Percentiles rank a stretch among this genome's conserved stretches.
phyloP scores from a whole-genome alignment of 2,888 invertebrate species.

The Drosophila atroscutellata region DNA sequence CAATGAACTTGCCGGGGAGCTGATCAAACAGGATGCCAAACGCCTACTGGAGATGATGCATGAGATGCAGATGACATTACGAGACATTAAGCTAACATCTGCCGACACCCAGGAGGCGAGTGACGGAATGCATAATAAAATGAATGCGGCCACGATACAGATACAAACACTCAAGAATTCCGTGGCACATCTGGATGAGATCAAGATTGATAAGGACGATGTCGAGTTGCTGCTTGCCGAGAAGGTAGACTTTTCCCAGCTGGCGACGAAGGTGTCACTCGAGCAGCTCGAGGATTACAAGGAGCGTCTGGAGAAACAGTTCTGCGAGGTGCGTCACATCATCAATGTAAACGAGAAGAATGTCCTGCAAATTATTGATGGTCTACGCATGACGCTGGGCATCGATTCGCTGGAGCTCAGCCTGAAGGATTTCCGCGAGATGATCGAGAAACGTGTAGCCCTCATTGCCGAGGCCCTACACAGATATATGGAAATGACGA shows the following conservation, averaged over 20 bases:
- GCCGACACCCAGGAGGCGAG: constrained; percentile 52
- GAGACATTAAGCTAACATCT: constrained; percentile 53
- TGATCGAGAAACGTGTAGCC: constrained; percentile 86
- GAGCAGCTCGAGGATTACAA: constrained; percentile 89
- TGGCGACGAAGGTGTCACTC: constrained; percentile 90
- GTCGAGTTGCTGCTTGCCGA: constrained; percentile 90
- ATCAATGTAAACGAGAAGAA: constrained; percentile 77
- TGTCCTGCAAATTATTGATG: constrained; percentile 86
- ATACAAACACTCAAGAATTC: constrained; percentile 50
- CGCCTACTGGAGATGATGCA: constrained; percentile 55
- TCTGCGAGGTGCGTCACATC: constrained; percentile 73
- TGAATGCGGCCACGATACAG: constrained; percentile 31
- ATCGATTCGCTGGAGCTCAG: constrained; percentile 88
- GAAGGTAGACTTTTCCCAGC: constrained; percentile 89
- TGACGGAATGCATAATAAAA: constrained; percentile 37
- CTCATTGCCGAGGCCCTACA: constrained; percentile 74
- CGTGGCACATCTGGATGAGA: constrained; percentile 86
- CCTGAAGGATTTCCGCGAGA: constrained; percentile 88
- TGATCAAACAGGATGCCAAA: constrained; percentile 74
- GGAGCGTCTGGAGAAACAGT: constrained; percentile 75
- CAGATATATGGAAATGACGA: constrained; percentile 77
- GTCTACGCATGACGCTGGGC: constrained; percentile 88
- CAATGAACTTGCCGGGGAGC: constrained; percentile 72
- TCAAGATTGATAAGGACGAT: constrained; percentile 90
- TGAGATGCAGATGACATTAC: constrained; percentile 65